Evolutionary conservation across 2,113 vertebrate species (phyloP), one percentile per base, ranked within the genome.

Genomic region (Micromys minutus): DNA sequence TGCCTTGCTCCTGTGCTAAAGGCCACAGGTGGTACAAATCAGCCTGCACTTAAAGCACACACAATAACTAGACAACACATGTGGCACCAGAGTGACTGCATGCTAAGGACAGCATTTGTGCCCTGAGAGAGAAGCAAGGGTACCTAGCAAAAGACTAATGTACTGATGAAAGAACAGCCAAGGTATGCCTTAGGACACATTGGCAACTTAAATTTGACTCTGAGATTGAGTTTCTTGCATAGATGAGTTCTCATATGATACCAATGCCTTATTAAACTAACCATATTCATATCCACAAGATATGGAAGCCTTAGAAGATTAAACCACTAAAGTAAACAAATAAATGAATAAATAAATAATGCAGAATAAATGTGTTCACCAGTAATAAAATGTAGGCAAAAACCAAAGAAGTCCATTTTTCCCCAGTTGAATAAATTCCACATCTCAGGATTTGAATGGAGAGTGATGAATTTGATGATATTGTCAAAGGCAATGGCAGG

Each of bases 341-440:
- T 39, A 24, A 87, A 87, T 71, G 34, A 71, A n/a, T 71, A n/a
- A 87, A 86, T 86, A 90, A 90, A 88, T 76, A 94, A 97, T 87
- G 86, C 57, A 93, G 15, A 95, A 89, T 61, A 94, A 97, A 97
- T 39, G 83, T 2, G 71, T 86, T 22, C 22, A 72, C 29, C 16
- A 26, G 59, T 19, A 87, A 86, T 59, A 75, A 87, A 94, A 84
- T 76, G 24, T 94, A 34, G 89, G 7, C 50, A 61, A 84, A 94
- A 84, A 95, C 34, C 84, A 92, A 95, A 95, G 34, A 80, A 94
- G 21, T 11, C 88, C 77, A 92, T 87, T 45, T 74, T 16, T 63
- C 55, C 55, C 47, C 47, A 57, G 19, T 9, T 67, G 85, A 75
- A 13, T 12, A 77, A 50, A 42, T 39, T 92, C 12, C 13, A 65